Evolutionary conservation across 2,113 vertebrate genomes (phyloP), one percentile per base, ranked within the genome.

Genomic region (Tiliqua scincoides): DNA sequence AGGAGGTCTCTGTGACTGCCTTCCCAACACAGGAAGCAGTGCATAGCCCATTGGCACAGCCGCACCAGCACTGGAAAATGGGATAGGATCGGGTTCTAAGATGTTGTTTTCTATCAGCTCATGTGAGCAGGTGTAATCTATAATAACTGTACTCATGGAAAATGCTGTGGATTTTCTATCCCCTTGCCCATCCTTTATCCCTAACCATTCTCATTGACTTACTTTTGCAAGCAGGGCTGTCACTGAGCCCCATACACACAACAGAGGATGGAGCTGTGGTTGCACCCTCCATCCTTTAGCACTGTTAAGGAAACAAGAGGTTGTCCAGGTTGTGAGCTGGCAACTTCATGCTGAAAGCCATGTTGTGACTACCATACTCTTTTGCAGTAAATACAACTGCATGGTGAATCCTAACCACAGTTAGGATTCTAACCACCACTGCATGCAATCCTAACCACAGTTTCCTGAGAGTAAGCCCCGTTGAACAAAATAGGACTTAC

Each of bases 191-290:
- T 61, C 73, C 70, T n/a, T n/a, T n/a, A n/a, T n/a, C n/a, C n/a
- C n/a, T 67, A 0, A 0, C 1, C 4, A 4, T 40, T 85, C 1
- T 0, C 6, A 52, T 27, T 10, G 12, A 4, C n/a, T n/a, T 27
- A 8, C 59, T 20, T 35, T 30, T 35, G 21, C 37, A 84, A 84
- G n/a, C n/a, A 54, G n/a, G n/a, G 40, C 57, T 79, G 12, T 52
- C 25, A 17, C 9, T 25, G 21, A 61, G 35, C 11, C 25, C 14
- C 25, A 30, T 6, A 1, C 43, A 7, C 6, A 48, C 3, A 27
- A 6, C 43, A 12, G 6, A 43, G 37, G 23, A 9, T 7, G 15
- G 27, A 63, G 21, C 27, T 75, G 73, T 4, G 30, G 30, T 7
- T 3, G 3, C 12, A n/a, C n/a, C 7, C 40, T 20, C 17, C 10